These are phyloP conservation scores for Megalops atlanticus DNA, from an alignment of 2,113 vertebrate species.

Conservation along the genomic window DNA sequence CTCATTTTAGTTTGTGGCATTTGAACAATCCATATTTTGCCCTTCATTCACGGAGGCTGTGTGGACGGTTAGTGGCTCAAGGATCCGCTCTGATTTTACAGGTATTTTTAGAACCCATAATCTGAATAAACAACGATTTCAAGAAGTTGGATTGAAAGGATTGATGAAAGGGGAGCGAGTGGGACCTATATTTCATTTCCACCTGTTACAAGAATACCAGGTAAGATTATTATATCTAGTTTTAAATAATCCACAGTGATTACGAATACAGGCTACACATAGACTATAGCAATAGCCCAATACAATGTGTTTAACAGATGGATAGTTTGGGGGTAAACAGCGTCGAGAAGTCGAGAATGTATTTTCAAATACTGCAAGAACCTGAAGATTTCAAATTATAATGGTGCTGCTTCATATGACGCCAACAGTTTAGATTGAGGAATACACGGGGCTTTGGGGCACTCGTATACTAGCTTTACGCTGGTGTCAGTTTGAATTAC, in stretches of 20 bases:
- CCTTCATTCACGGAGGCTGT: not conserved
- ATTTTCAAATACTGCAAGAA: not conserved
- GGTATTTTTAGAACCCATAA: not conserved
- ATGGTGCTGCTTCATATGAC: not conserved
- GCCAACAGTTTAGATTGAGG: not conserved
- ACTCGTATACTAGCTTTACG: not conserved
- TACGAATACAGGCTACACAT: not conserved
- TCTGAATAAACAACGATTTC: not conserved
- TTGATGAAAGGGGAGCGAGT: not conserved
- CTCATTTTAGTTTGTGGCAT: not conserved
- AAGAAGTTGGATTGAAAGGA: slow-evolving; percentile 6
- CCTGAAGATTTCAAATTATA: not conserved
- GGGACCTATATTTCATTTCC: not conserved
- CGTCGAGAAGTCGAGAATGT: not conserved
- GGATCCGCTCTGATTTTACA: not conserved
- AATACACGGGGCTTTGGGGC: not conserved
- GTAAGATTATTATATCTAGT: not conserved
- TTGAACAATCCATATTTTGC: not conserved
- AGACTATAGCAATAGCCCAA: not conserved
- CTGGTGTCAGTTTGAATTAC: not conserved
- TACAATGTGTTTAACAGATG: not conserved
- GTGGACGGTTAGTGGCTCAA: not conserved
- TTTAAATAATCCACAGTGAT: not conserved
- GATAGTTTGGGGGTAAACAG: not conserved
- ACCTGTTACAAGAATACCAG: slow-evolving; percentile 10